Base-by-base conservation (phyloP, 1,140 invertebrate species). In the Scylla paramamosain region DNA sequence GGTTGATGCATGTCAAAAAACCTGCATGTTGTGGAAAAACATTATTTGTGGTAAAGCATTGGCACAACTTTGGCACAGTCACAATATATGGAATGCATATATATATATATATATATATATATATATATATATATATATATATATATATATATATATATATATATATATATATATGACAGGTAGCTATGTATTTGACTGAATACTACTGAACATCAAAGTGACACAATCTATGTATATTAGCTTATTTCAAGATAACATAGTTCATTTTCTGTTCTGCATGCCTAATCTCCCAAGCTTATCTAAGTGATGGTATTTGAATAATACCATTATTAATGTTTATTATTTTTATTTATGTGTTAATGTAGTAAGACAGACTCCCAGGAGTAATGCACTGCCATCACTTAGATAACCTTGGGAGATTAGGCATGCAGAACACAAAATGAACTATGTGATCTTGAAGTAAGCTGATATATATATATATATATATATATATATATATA, bases 331-430 rank as follows among this genome's bases (percentile, higher is more conserved):
- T 59, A 12, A 59, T 59, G 67, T 77, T 6, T 8, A 77, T 77
- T 77, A 77, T 20, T 77, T 20, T 59, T 12, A 59, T 4, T 14
- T 14, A 8, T 59, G 52, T 89, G 16, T 20, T 46, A 39, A 39
- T 89, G 48, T 89, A 89, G 25, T n/a, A 46, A 89, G 39, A 89
- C 48, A 77, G 67, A n/a, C 67, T 77, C 67, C 67, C 67, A 77
- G 67, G 67, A 77, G 67, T 77, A 77, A 77, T 77, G n/a, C 67
- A 77, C 67, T 77, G 67, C 67, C 67, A 77, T n/a, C 67, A 77
- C n/a, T 77, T 77, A 77, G 67, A 77, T 77, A 77, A 77, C 7
- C 67, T n/a, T 77, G 67, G 25, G 67, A n/a, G 25, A 1, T 77
- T 77, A 77, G 67, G n/a, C 67, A n/a, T n/a, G 67, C 25, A 59